phyloP scores from a whole-genome alignment of 2,888 invertebrate genomes.

The Papilio gigon region DNA sequence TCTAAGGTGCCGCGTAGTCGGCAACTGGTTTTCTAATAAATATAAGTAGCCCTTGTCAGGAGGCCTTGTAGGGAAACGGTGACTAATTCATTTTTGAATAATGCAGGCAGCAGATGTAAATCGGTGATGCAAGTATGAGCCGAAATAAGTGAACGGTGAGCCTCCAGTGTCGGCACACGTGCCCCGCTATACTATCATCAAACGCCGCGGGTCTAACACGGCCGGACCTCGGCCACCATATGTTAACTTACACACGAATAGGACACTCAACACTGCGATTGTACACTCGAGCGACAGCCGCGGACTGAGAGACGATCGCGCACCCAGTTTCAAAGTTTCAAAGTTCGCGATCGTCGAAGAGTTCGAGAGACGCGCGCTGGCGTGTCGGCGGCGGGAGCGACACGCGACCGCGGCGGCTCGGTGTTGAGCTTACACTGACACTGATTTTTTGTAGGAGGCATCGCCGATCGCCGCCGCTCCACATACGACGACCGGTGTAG shows the following conservation, averaged over 20 bases:
- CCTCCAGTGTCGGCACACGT: slow-evolving; percentile 74
- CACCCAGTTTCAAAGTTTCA: slow-evolving; percentile 41
- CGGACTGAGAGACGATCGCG: slow-evolving; percentile 42
- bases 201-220: slow-evolving; percentile 57
- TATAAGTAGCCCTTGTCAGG: slow-evolving; percentile 36
- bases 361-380: slow-evolving; percentile 42
- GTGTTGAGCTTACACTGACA: slow-evolving; percentile 80
- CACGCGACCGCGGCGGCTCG: slow-evolving; percentile 71
- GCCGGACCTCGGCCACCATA: slow-evolving; percentile 77
- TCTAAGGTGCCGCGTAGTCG: slow-evolving; percentile 27
- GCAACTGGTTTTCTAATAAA: slow-evolving; percentile 38
- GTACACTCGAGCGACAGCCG: slow-evolving; percentile 49
- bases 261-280: slow-evolving; percentile 70
- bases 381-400: slow-evolving; percentile 50
- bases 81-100: slow-evolving; percentile 58
- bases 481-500: slow-evolving; percentile 80
- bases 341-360: slow-evolving; percentile 50
- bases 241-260: slow-evolving; percentile 73
- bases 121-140: slow-evolving; percentile 60
- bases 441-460: slow-evolving; percentile 82
- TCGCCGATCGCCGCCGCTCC: slow-evolving; percentile 73
- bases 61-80: slow-evolving; percentile 59
- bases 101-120: slow-evolving; percentile 60
- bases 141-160: slow-evolving; percentile 78
- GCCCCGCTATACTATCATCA: slow-evolving; percentile 74